These are phyloP conservation scores for Drosophila auraria DNA, from an alignment of 1,140 invertebrate species.

Conservation along the genomic window DNA sequence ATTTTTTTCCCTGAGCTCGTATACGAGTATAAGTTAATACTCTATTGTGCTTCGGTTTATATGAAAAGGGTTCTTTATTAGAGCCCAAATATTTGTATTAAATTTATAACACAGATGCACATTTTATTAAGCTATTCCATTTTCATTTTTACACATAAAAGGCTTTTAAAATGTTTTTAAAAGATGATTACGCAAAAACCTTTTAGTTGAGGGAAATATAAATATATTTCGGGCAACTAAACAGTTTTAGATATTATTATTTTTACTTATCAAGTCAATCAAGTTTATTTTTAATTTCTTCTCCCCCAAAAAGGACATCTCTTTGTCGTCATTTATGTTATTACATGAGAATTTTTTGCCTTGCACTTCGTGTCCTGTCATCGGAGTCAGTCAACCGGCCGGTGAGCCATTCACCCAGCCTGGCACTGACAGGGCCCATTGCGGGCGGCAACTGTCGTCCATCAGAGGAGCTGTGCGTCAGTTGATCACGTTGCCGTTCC, in stretches of 20 bases:
- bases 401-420: slow-evolving; percentile 24
- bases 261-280: background rate
- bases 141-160: too few relatives aligned
- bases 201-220: too few relatives aligned
- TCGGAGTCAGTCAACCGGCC: slow-evolving; percentile 39
- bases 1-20: slow-evolving; percentile 11
- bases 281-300: background rate
- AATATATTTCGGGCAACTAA: too few relatives aligned
- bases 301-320: background rate
- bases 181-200: too few relatives aligned
- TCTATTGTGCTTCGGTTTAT: background rate
- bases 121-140: too few relatives aligned
- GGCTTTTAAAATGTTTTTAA: too few relatives aligned
- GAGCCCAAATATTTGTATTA: background rate
- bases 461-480: slow-evolving; percentile 61
- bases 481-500: slow-evolving; percentile 76
- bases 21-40: slow-evolving; percentile 2
- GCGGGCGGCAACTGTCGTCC: slow-evolving; percentile 58
- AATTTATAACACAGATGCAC: too few relatives aligned
- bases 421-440: slow-evolving; percentile 62
- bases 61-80: too few relatives aligned
- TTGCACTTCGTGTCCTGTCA: slow-evolving; percentile 45
- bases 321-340: slow-evolving; percentile 10
- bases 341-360: slow-evolving; percentile 11
- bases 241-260: too few relatives aligned